phyloP scores from a whole-genome alignment of 2,797 vertebrate genomes.

The Acridotheres tristis region DNA sequence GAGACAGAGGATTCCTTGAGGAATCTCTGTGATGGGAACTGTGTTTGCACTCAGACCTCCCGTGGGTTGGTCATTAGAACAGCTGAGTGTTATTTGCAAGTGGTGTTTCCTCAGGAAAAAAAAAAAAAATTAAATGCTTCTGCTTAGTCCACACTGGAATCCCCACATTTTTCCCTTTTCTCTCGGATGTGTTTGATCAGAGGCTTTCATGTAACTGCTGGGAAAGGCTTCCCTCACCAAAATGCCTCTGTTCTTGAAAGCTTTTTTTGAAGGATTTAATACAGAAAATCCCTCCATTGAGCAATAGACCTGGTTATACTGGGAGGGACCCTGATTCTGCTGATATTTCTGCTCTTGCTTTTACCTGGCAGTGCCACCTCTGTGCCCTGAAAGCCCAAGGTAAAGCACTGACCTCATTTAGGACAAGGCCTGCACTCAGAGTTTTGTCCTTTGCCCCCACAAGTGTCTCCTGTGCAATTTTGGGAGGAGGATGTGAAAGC shows the following conservation, averaged over 20 bases:
- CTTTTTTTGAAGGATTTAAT: background rate
- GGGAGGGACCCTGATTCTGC: background rate
- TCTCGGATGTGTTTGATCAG: background rate
- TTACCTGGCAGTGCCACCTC: background rate
- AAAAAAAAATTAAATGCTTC: background rate
- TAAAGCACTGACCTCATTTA: background rate
- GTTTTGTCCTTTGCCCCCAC: background rate
- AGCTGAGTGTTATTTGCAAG: accelerated
- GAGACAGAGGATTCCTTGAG: background rate
- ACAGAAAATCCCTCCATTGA: background rate
- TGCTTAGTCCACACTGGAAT: background rate
- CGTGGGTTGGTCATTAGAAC: background rate
- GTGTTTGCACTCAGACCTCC: background rate
- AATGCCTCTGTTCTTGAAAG: background rate
- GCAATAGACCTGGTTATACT: background rate
- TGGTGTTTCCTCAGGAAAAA: background rate
- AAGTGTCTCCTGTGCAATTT: background rate
- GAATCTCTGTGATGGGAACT: background rate
- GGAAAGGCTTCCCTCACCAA: background rate
- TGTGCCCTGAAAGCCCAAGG: background rate
- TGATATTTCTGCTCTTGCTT: background rate
- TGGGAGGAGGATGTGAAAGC: background rate
- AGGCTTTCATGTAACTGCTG: background rate
- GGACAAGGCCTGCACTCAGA: background rate
- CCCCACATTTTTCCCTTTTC: background rate